phyloP scores from a whole-genome alignment of 2,888 invertebrate species.

The Campopleginae sp. region DNA sequence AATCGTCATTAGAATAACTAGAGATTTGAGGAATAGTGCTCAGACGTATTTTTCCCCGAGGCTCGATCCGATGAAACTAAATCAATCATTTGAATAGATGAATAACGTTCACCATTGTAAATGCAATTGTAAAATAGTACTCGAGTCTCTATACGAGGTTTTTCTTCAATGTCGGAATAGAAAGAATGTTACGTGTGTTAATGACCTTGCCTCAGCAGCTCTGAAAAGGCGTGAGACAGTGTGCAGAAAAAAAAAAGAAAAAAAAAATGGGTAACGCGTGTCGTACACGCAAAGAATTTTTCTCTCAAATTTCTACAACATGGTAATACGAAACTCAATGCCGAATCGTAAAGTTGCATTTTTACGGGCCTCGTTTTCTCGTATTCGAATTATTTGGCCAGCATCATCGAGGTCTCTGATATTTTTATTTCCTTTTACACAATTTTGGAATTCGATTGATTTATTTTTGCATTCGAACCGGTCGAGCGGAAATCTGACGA shows the following conservation, averaged over 20 bases:
- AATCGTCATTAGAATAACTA: too few relatives aligned
- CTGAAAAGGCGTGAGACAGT: constrained; percentile 36
- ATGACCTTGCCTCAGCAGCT: constrained; percentile 67
- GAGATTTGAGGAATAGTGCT: too few relatives aligned
- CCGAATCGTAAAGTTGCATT: constrained; percentile 47
- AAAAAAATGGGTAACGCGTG: constrained; percentile 37
- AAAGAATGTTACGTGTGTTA: constrained; percentile 46
- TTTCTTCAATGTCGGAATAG: background rate
- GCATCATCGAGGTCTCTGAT: constrained; percentile 33
- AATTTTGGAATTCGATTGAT: background rate
- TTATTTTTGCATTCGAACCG: background rate
- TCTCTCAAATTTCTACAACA: constrained; percentile 29
- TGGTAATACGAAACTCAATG: constrained; percentile 47
- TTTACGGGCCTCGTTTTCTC: constrained; percentile 11
- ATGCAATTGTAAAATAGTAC: constrained; percentile 4
- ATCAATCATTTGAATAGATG: background rate
- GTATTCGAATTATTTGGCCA: background rate
- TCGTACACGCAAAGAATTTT: constrained; percentile 45
- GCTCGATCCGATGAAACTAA: background rate
- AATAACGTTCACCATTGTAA: background rate
- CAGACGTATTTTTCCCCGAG: background rate
- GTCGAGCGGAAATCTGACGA: background rate
- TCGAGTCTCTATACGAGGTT: background rate
- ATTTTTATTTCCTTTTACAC: background rate
- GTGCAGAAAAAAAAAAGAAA: constrained; percentile 17